Base-by-base conservation (phyloP, 2,888 invertebrate species). In the Ypsolopha scabrella region DNA sequence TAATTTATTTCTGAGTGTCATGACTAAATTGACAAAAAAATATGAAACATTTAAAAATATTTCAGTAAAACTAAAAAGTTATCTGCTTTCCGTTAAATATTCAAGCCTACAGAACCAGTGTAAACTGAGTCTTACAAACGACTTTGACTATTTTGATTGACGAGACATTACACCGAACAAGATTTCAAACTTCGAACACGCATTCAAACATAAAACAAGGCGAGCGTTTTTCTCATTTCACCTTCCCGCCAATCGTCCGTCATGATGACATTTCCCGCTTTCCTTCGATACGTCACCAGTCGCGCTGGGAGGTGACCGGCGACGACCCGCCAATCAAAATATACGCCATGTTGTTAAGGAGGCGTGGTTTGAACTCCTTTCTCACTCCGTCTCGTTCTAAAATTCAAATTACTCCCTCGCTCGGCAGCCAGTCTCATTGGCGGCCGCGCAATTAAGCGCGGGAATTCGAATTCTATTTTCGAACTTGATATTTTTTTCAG, bases 331-430 rank as follows among this genome's bases (percentile, higher is more conserved):
- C 90, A 90, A 90, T 90, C 88, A 83, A 76, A 77, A 73, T 63
- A 67, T 69, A 81, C 89, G 90, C 90, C 90, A 90, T 90, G 88
- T 90, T 90, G 90, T 88, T 83, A 82, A 78, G 68, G 71, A 83
- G 90, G 90, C 89, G 90, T 87, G 79, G 87, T 64, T 65, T 58
- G 56, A 57, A 60, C 64, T 63, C 68, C 65, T 64, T 58, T 64
- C 67, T 62, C 62, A 58, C 50, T 68, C 69, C 59, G 58, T 75
- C 80, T 66, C 67, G 58, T 65, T 68, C 69, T 61, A 64, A 69
- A 64, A 63, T 57, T 60, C 57, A 60, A 59, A 58, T 61, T 57
- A 70, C 78, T 66, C 68, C 58, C 72, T 80, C 78, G 63, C 80
- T 71, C 83, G 57, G 64, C 60, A 59, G 66, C 61, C 64, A 52